Evolutionary conservation across 2,888 invertebrate genomes (phyloP).

Genomic region (Rotaria magnacalcarata): DNA sequence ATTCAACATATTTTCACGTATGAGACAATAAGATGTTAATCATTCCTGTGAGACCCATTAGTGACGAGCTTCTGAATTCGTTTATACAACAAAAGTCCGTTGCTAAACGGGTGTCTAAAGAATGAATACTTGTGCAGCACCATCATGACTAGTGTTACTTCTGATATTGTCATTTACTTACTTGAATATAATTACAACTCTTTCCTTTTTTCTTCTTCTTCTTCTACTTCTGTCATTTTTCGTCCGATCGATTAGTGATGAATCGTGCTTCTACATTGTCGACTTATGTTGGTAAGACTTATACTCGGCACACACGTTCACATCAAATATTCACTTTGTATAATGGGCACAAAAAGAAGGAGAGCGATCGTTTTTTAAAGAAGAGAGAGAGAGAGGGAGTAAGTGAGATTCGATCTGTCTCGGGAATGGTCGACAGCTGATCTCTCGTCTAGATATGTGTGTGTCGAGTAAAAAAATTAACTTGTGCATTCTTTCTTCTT

Average conservation of each 20-base stretch:
- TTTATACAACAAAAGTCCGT: neutral
- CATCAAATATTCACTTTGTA: slow-evolving; percentile 29
- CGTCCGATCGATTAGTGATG: slow-evolving; percentile 1
- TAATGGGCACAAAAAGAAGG: neutral
- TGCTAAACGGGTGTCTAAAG: neutral
- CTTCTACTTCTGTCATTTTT: neutral
- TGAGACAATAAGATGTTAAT: neutral
- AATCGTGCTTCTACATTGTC: slow-evolving; percentile 13
- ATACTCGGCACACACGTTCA: slow-evolving; percentile 21
- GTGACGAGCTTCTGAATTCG: slow-evolving; percentile 7
- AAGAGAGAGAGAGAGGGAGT: neutral
- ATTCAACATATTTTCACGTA: neutral
- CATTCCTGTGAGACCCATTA: slow-evolving; percentile 5
- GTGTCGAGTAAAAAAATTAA: slow-evolving; percentile 16
- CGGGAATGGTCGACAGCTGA: slow-evolving; percentile 31
- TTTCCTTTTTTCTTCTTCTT: neutral
- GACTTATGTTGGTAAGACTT: slow-evolving; percentile 15
- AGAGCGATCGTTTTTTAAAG: slow-evolving; percentile 10
- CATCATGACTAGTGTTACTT: neutral
- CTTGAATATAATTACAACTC: neutral
- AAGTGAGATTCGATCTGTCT: slow-evolving; percentile 22
- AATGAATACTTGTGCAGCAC: neutral
- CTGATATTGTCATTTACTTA: neutral
- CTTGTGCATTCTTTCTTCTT: neutral
- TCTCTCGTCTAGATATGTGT: neutral